Percentiles rank a stretch among this genome's conserved stretches.
Evolutionary conservation across 2,113 vertebrate species (phyloP).

Genomic region (Heloderma charlesbogerti): DNA sequence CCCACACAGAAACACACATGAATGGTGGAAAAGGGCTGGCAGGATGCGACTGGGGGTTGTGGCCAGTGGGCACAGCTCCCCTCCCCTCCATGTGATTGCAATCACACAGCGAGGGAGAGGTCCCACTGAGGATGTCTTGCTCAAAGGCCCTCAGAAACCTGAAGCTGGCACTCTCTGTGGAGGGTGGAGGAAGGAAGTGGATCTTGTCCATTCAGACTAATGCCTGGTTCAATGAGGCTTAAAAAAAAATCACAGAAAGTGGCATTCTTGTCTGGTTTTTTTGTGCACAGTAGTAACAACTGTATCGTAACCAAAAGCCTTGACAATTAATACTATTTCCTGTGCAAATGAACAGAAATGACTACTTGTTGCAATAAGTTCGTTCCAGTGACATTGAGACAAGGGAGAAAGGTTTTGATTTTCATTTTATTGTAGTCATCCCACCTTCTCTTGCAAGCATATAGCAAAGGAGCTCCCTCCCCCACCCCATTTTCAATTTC

Average conservation of each 20-base stretch:
- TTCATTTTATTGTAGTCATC: not conserved
- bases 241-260: slow-evolving; percentile 28
- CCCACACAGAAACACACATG: too few species aligned
- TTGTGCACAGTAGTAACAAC: slow-evolving; percentile 13
- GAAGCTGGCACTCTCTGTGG: too few species aligned
- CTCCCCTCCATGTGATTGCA: too few species aligned
- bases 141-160: too few species aligned
- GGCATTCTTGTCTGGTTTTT: slow-evolving; percentile 52
- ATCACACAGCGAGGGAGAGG: too few species aligned
- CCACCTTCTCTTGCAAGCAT: not conserved
- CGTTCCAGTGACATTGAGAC: not conserved
- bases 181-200: too few species aligned
- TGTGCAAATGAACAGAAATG: slow-evolving; percentile 9
- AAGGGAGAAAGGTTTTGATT: not conserved
- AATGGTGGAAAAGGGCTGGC: too few species aligned
- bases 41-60: too few species aligned
- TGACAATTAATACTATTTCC: not conserved
- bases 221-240: slow-evolving; percentile 40
- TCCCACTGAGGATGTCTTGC: too few species aligned
- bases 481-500: not conserved
- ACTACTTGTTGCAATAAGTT: not conserved
- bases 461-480: not conserved
- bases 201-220: slow-evolving; percentile 44
- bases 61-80: too few species aligned
- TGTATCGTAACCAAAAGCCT: slow-evolving; percentile 25